Conservation (phyloP, 2,797 vertebrate species). For the Echiichthys vipera region DNA sequence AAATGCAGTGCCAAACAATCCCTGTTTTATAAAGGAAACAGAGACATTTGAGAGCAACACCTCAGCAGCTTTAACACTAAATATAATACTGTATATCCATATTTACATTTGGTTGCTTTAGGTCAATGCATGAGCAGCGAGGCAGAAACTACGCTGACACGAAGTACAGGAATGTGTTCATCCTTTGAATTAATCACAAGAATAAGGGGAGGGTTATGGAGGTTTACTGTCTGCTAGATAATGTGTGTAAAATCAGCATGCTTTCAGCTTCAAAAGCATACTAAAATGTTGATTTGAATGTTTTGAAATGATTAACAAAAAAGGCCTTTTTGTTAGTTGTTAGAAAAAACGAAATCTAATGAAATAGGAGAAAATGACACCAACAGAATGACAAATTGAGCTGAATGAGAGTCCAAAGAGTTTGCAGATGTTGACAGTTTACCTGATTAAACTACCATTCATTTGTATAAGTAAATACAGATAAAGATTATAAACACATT, state of each 20-base stretch:
- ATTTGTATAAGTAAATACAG: not conserved
- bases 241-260: conserved; percentile 7
- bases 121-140: not conserved
- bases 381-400: not conserved
- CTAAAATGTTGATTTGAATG: not conserved
- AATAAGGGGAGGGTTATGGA: not conserved
- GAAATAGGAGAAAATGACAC: not conserved
- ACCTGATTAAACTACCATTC: not conserved
- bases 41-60: not conserved
- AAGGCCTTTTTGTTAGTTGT: not conserved
- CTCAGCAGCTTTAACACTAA: not conserved
- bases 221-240: not conserved
- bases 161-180: not conserved
- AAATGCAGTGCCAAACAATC: not conserved
- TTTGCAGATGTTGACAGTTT: not conserved
- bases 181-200: not conserved
- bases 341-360: not conserved
- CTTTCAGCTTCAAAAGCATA: not conserved
- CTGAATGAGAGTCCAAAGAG: not conserved
- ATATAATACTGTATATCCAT: not conserved
- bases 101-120: not conserved
- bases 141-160: not conserved
- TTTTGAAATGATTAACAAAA: not conserved
- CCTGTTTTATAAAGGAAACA: not conserved
- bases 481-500: not conserved